Evolutionary conservation across 2,888 invertebrate genomes (phyloP).

Genomic region (Bibio marci): DNA sequence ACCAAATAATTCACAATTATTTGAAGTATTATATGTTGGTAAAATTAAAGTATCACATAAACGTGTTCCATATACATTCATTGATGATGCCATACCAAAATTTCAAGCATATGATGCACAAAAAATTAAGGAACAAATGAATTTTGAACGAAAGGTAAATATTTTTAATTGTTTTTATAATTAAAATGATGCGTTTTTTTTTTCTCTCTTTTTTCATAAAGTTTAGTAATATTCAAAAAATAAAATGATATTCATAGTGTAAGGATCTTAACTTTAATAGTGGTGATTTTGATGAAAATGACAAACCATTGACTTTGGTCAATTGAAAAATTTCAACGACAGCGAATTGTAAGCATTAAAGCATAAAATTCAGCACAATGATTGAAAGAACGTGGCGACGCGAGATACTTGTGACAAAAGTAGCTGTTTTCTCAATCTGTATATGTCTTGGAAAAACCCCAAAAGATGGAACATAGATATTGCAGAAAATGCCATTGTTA

Average conservation of each 20-base stretch:
- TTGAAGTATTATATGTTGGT: constrained; percentile 81
- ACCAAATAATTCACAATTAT: constrained; percentile 75
- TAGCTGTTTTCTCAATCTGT: too few species aligned
- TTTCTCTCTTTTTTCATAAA: not conserved
- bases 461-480: too few species aligned
- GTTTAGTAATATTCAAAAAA: too few species aligned
- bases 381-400: too few species aligned
- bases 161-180: constrained; percentile 14
- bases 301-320: too few species aligned
- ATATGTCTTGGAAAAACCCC: too few species aligned
- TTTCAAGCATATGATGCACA: constrained; percentile 66
- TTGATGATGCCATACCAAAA: constrained; percentile 78
- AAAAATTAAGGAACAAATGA: constrained; percentile 26
- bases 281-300: too few species aligned
- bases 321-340: constrained; percentile 8
- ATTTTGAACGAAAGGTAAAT: constrained; percentile 30
- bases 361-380: constrained; percentile 2
- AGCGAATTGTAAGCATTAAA: constrained; percentile 20
- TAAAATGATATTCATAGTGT: too few species aligned
- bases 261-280: too few species aligned
- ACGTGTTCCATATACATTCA: constrained; percentile 72
- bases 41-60: constrained; percentile 77
- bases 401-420: too few species aligned
- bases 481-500: too few species aligned
- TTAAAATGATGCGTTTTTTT: too few species aligned